A percentile compares a stretch with the other conserved stretches of the same genome.
Conservation (phyloP, 1,140 invertebrate genomes). For the Drosophila parabipectinata region DNA sequence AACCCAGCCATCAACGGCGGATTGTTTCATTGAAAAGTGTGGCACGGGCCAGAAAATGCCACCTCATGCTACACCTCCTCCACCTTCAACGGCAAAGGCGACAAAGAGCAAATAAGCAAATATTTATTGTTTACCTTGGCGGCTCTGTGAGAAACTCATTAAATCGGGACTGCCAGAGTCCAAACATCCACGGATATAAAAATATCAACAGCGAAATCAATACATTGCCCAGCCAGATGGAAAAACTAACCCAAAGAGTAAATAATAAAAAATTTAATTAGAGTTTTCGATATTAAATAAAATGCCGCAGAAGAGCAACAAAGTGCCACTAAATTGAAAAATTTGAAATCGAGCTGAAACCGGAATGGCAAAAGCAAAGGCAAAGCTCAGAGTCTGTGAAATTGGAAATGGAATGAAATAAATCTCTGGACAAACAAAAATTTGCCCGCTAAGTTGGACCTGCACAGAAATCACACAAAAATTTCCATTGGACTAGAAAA, state of each 20-base stretch:
- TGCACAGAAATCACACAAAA: conserved; percentile 55
- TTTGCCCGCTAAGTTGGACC: conserved; percentile 16
- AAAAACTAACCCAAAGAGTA: conserved; percentile 36
- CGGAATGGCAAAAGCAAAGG: conserved; percentile 11
- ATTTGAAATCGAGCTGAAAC: conserved; percentile 40
- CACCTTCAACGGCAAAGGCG: conserved; percentile 4
- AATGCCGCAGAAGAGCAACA: conserved; percentile 35
- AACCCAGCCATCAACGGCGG: conserved; percentile 46
- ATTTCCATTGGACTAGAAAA: conserved; percentile 20
- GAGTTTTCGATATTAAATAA: conserved; percentile 75
- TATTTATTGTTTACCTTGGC: conserved; percentile 64
- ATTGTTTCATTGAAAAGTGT: conserved; percentile 75
- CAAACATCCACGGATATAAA: conserved; percentile 6
- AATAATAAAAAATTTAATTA: conserved; percentile 71
- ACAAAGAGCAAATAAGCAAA: conserved; percentile 53
- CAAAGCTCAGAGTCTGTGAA: conserved; percentile 22
- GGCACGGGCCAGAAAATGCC: conserved; percentile 12
- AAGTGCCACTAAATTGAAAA: conserved; percentile 65
- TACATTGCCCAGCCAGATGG: conserved; percentile 30
- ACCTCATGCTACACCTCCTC: neutral
- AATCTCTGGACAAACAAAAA: conserved; percentile 67
- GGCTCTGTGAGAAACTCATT: conserved; percentile 64
- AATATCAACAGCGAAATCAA: conserved; percentile 29
- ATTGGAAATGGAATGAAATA: conserved; percentile 76
- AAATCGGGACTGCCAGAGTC: conserved; percentile 40